Base-by-base conservation (phyloP, 37 sponge, comb jelly and placozoan species). In the Cladorhizidae sp. region DNA sequence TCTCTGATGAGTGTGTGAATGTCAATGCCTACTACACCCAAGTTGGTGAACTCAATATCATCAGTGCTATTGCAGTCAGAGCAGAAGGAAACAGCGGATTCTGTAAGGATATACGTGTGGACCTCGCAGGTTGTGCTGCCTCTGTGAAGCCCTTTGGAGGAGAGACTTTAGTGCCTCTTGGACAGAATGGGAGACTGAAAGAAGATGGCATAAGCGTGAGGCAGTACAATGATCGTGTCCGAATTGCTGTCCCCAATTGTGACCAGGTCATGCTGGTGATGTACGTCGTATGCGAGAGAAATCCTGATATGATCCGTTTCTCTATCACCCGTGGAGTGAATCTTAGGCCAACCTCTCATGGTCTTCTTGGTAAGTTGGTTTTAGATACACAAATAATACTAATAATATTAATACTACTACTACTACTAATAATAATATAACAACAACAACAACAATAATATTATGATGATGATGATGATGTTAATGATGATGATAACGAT, bases 231-330 rank as follows among this genome's bases (percentile, higher is more conserved):
- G 49, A 70, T 23, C 50, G 85, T 1, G 88, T 87, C 3, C 79
- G 92, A 23, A 63, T 92, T 17, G 54, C 88, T 38, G 77, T 84
- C 3, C 92, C 92, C 29, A 92, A 92, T 80, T 92, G 92, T 83
- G 85, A 84, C 33, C 58, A 76, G 29, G 7, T 80, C 32, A 73
- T 67, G 31, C 73, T 92, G 12, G 88, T 92, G 65, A 80, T 92
- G 88, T 92, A 87, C 85, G 72, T 87, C 15, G 75, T 78, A 0
- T 92, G 92, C 57, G 57, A 87, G 72, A 9, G 26, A 15, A n/a
- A 45, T 21, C 50, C 70, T 45, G 39, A 50, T 17, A 91, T 91
- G 91, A 83, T 87, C 50, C 38, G 73, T 41, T 87, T 92, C 69
- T 64, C 56, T 8, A 55, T 92, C n/a, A 40, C 85, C 25, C 61